Conservation (phyloP, 2,888 invertebrate species). For the Teinopalpus imperialis region DNA sequence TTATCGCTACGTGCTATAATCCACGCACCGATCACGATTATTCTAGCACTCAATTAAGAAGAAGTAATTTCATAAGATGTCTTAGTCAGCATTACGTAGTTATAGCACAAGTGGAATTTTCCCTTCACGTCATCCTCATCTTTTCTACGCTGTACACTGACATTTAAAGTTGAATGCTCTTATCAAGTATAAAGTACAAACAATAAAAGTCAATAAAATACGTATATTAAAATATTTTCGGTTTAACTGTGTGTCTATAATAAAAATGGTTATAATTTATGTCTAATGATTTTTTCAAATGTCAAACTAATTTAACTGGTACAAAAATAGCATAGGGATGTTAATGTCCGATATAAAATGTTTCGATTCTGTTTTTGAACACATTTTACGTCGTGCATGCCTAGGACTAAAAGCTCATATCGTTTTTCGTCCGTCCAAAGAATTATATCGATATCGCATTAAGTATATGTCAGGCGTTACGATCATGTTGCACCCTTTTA, state of each 20-base stretch:
- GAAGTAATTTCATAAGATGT: conserved; percentile 17
- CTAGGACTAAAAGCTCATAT: neutral
- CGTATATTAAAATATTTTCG: neutral
- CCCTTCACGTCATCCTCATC: conserved; percentile 16
- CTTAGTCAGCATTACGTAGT: conserved; percentile 17
- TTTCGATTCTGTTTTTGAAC: neutral
- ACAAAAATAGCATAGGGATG: neutral
- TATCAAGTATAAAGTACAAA: neutral
- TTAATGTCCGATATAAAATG: neutral
- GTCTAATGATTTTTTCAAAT: neutral
- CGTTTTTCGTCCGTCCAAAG: conserved; percentile 26
- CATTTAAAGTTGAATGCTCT: conserved; percentile 22
- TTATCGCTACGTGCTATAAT: conserved; percentile 3
- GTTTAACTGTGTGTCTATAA: neutral
- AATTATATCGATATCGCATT: conserved; percentile 25
- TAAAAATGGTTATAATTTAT: too few relatives aligned
- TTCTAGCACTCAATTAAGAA: conserved; percentile 17
- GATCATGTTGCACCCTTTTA: conserved; percentile 52
- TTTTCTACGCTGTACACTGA: conserved; percentile 9
- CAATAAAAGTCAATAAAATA: neutral
- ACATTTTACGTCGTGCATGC: neutral
- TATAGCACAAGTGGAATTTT: conserved; percentile 16
- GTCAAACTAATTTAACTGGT: neutral
- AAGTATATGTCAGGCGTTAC: conserved; percentile 34
- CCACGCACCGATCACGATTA: conserved; percentile 9